These are phyloP conservation scores for Scyliorhinus canicula DNA, from an alignment of 2,797 vertebrate genomes.

Conservation along the genomic window DNA sequence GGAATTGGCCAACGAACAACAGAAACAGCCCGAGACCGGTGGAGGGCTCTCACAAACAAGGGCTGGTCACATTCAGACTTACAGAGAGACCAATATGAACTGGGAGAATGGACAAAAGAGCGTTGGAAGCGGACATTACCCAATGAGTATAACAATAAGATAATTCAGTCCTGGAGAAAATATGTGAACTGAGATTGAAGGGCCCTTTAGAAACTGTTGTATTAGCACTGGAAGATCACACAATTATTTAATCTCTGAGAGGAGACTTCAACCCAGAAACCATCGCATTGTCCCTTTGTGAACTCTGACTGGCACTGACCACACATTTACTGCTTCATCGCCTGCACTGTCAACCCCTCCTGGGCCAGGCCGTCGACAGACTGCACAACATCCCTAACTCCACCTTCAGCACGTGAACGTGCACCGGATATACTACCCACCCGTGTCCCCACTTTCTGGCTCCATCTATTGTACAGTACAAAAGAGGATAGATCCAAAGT, in stretches of 20 bases:
- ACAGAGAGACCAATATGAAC: background rate
- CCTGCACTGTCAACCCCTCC: background rate
- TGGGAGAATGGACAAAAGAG: background rate
- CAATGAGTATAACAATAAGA: background rate
- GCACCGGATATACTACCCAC: background rate
- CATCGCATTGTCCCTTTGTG: too few relatives aligned
- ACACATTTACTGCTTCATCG: background rate
- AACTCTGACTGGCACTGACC: background rate
- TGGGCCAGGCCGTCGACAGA: background rate
- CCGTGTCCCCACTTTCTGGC: background rate
- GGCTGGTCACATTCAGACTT: background rate
- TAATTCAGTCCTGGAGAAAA: background rate
- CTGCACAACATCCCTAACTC: background rate
- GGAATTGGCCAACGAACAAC: background rate
- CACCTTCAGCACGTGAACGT: background rate
- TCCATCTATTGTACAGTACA: background rate
- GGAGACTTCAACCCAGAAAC: background rate
- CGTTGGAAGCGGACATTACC: background rate
- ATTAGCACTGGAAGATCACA: background rate
- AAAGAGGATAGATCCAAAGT: background rate
- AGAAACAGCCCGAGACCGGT: background rate
- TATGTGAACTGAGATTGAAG: background rate
- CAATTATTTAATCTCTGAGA: background rate
- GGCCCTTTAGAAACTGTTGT: background rate
- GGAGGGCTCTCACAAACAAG: background rate